phyloP scores from a whole-genome alignment of 2,797 vertebrate genomes.

The Dendrocincla fuliginosa region DNA sequence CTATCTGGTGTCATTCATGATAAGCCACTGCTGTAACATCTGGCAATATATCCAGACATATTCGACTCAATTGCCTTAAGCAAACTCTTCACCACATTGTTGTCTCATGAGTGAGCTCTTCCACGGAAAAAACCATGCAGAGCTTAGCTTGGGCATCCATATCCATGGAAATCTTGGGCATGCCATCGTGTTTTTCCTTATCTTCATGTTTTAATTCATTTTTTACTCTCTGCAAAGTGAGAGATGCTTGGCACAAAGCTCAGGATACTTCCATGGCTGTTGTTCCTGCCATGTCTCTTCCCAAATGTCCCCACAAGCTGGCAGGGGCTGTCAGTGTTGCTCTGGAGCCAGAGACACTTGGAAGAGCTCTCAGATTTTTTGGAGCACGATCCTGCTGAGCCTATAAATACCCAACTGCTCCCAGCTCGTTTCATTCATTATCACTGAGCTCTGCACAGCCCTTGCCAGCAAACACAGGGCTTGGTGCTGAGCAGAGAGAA shows the following conservation, averaged over 20 bases:
- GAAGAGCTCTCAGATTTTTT: background rate
- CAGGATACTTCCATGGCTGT: background rate
- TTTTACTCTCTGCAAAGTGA: background rate
- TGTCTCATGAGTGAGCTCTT: background rate
- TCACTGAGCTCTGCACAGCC: background rate
- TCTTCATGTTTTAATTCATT: background rate
- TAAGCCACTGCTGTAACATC: background rate
- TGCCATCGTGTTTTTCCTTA: background rate
- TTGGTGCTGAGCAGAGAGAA: background rate
- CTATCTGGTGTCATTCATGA: background rate
- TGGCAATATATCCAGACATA: background rate
- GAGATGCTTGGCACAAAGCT: background rate
- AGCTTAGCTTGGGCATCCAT: background rate
- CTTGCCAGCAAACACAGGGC: background rate
- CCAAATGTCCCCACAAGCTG: background rate
- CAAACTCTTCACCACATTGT: background rate
- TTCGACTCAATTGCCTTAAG: background rate
- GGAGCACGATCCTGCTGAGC: background rate
- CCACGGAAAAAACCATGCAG: background rate
- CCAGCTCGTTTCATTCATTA: constrained; percentile 35
- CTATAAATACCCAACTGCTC: constrained; percentile 44
- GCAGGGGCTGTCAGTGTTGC: background rate
- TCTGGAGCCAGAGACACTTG: background rate
- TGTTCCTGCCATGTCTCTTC: background rate
- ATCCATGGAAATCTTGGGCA: background rate